These are phyloP conservation scores for Gnatocerus cornutus DNA, from an alignment of 2,888 invertebrate genomes.

Conservation along the genomic window DNA sequence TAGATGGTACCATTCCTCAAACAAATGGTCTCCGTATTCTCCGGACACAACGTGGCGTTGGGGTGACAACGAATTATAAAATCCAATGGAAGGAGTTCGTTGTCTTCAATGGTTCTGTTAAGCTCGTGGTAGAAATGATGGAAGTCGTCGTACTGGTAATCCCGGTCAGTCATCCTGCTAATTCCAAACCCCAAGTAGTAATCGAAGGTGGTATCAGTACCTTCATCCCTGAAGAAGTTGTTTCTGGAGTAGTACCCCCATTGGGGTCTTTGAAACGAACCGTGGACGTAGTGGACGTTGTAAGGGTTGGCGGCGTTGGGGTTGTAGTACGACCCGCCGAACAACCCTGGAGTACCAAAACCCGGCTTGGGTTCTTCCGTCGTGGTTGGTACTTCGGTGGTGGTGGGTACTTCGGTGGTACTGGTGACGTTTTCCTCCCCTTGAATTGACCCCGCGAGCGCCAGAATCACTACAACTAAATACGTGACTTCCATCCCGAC, in stretches of 20 bases:
- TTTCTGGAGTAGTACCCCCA: constrained; percentile 39
- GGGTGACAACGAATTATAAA: constrained; percentile 41
- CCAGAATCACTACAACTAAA: constrained; percentile 5
- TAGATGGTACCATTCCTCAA: constrained; percentile 50
- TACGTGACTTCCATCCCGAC: constrained; percentile 17
- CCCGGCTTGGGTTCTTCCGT: not conserved
- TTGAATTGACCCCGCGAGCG: not conserved
- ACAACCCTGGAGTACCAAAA: constrained; percentile 20
- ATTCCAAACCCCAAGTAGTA: constrained; percentile 50
- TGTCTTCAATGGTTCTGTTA: constrained; percentile 28
- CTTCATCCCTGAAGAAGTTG: constrained; percentile 37
- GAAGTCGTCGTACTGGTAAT: constrained; percentile 39
- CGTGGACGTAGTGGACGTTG: constrained; percentile 45
- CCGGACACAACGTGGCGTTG: constrained; percentile 50
- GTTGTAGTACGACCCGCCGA: constrained; percentile 36
- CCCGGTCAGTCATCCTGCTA: constrained; percentile 44
- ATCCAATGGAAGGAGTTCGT: constrained; percentile 36
- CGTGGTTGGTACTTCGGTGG: not conserved
- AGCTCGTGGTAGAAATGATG: constrained; percentile 47
- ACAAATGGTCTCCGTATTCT: constrained; percentile 52
- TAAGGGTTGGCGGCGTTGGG: not conserved
- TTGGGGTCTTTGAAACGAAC: constrained; percentile 38
- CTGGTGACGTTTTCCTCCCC: constrained; percentile 5
- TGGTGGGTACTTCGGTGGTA: not conserved
- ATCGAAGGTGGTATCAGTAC: constrained; percentile 38